Evolutionary conservation across 2,113 vertebrate species (phyloP), one percentile per base, ranked within the genome.

Genomic region (Periophthalmus modestus): DNA sequence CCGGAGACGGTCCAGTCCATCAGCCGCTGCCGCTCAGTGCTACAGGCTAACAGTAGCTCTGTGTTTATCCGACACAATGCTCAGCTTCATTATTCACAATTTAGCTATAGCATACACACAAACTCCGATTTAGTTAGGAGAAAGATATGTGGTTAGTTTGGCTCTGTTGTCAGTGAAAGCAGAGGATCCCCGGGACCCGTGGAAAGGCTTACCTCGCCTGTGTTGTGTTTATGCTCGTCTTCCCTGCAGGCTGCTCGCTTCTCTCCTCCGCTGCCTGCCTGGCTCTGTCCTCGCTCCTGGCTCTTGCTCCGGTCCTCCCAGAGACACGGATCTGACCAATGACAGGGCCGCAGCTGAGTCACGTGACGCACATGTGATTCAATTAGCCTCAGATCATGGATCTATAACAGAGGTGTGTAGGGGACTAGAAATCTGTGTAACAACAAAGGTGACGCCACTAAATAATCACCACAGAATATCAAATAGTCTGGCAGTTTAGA

Each of bases 301-400:
- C 58, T 61, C 58, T 12, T 24, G 13, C 58, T 23, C 39, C 39
- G 39, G 39, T 62, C 59, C 59, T 65, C 33, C 19, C 34, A 34
- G 62, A 65, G 33, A 65, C 62, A 39, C 62, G 33, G 34, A n/a
- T 12, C 34, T 4, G 18, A 43, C 62, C 34, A 65, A 18, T 65
- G 62, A 19, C 62, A 85, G 92, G 93, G 93, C 93, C 93, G 82
- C 93, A 88, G 84, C 85, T 24, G 82, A 5, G 70, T 89, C 93
- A 95, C 93, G 92, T 94, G 94, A 94, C 66, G 3, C 48, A 36
- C 93, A 94, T 92, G 91, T 94, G 94, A 34, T 34, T 75, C 68
- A 66, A 72, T 79, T 69, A 78, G 74, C 19, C 73, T 68, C 55
- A 43, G 71, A n/a, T 74, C 78, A 43, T 10, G 39, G 39, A 43